Conservation (phyloP, 2,797 vertebrate genomes). For the Denticeps clupeoides region DNA sequence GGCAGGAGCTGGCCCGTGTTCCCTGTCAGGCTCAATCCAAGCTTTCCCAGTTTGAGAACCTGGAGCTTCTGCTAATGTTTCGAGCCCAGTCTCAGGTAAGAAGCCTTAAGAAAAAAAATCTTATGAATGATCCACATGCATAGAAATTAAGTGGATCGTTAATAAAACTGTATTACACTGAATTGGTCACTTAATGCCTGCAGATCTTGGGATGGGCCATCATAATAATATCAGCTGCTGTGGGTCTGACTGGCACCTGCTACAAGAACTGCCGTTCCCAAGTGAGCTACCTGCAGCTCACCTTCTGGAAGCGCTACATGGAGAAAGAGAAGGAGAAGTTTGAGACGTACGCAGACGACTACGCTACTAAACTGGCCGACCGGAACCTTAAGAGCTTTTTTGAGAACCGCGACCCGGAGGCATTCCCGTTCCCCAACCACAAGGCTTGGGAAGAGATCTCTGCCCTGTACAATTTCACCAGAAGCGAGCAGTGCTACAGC, state of each 20-base stretch:
- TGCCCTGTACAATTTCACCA: conserved; percentile 58
- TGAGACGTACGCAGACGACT: conserved; percentile 60
- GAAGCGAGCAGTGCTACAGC: conserved; percentile 72
- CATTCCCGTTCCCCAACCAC: conserved; percentile 69
- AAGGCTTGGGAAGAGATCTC: conserved; percentile 86
- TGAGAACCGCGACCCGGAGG: conserved; percentile 65
- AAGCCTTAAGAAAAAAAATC: not conserved
- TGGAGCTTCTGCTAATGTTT: conserved; percentile 71
- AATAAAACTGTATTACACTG: not conserved
- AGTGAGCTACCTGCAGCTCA: conserved; percentile 81
- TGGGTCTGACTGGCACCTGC: conserved; percentile 68
- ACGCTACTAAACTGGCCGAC: conserved; percentile 73
- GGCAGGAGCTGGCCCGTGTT: conserved; percentile 63
- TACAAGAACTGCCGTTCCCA: conserved; percentile 75
- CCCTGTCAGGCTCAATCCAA: conserved; percentile 66
- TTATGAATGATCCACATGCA: not conserved
- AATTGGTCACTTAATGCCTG: not conserved
- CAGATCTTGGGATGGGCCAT: conserved; percentile 85
- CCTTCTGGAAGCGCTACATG: conserved; percentile 73
- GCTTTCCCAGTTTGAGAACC: conserved; percentile 51
- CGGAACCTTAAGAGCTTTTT: conserved; percentile 83
- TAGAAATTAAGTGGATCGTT: not conserved
- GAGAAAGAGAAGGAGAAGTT: conserved; percentile 76
- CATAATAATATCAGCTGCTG: conserved; percentile 55
- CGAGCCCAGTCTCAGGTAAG: conserved; percentile 88